Base-by-base conservation (phyloP, 2,113 vertebrate species). In the Ictalurus punctatus region DNA sequence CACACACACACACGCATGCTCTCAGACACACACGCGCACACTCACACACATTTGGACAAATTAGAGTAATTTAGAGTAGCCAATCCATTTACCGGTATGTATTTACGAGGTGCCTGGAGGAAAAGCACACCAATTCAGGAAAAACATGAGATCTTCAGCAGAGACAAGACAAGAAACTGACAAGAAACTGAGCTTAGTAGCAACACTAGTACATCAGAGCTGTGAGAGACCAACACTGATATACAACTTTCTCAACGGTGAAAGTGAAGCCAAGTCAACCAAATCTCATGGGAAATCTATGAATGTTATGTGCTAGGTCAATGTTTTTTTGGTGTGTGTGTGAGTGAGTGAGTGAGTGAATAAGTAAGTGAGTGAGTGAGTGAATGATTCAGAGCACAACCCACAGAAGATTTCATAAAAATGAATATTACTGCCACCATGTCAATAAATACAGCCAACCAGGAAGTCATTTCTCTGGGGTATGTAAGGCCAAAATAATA, bases 51-150 rank as follows among this genome's bases (percentile, higher is more conserved):
- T 44, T 44, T 44, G 40, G 54, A 34, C 9, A 63, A 63, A 83
- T 63, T 63, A 25, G 14, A 82, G 81, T 83, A 59, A 83, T 83
- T 83, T 83, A 63, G 59, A 63, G 58, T 44, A 83, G 81, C 81
- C 56, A 40, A 83, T 83, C 81, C 81, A 83, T 63, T 63, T 83
- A 61, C 9, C 6, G 21, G 58, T 63, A 63, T 83, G 58, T 40
- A 40, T 83, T 83, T 63, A 83, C 23, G 23, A 63, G 58, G 21
- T 63, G 34, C 81, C 30, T 83, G 58, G 58, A 83, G 58, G 17
- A 63, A 63, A 83, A 63, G 14, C 12, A 61, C 58, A 63, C 81
- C 12, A 63, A 63, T 59, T 40, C 56, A 40, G 19, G 19, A 58
- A 58, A 27, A 83, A 58, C 79, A 81, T 58, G n/a, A 82, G 56